phyloP scores from a whole-genome alignment of 2,113 vertebrate species.

The Pimephales promelas region DNA sequence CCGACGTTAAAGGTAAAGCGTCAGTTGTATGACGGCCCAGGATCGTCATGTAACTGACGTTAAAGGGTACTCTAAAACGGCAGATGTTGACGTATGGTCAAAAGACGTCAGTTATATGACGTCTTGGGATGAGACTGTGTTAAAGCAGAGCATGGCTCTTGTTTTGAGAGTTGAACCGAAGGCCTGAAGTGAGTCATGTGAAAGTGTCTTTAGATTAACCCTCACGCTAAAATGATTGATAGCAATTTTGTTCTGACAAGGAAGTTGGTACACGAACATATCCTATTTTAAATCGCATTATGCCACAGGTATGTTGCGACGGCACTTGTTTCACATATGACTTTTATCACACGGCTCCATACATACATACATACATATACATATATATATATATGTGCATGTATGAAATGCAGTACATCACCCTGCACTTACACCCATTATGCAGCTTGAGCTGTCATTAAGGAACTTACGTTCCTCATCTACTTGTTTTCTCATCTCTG shows the following conservation, averaged over 20 bases:
- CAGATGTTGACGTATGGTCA: too few species aligned
- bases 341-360: background rate
- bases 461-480: background rate
- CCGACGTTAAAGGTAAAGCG: too few species aligned
- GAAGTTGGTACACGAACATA: background rate
- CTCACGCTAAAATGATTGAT: background rate
- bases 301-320: background rate
- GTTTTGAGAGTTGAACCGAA: background rate
- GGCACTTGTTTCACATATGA: background rate
- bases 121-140: too few species aligned
- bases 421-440: background rate
- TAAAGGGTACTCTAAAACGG: too few species aligned
- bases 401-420: slow-evolving; percentile 2
- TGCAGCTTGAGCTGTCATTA: slow-evolving; percentile 26
- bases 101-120: too few species aligned
- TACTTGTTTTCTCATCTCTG: slow-evolving; percentile 23
- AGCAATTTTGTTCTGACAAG: background rate
- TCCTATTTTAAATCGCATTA: slow-evolving; percentile 5
- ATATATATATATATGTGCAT: background rate
- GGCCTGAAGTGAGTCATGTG: background rate
- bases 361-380: background rate
- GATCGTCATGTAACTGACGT: too few species aligned
- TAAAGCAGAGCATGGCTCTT: background rate
- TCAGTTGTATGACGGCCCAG: too few species aligned
- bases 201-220: background rate